Conservation (phyloP, 2,888 invertebrate genomes). For the Pycnomerus fuliginosus region DNA sequence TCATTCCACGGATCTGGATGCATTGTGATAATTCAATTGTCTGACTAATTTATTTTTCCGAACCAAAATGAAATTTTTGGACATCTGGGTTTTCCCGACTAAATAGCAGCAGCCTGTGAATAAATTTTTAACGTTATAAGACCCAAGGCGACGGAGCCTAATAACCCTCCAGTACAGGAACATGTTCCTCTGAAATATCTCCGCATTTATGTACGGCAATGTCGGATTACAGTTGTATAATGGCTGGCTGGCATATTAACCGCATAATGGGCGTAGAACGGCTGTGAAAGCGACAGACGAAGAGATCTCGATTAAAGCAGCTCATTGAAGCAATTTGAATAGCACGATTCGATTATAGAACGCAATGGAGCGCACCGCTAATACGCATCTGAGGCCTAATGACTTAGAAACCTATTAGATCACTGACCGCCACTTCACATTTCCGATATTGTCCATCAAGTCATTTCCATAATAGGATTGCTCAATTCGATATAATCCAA, state of each 20-base stretch:
- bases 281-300: conserved; percentile 21
- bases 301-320: conserved; percentile 25
- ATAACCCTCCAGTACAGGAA: neutral
- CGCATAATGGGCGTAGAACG: conserved; percentile 16
- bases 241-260: conserved; percentile 16
- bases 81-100: too few species aligned
- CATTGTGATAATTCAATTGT: too few species aligned
- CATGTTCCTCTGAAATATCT: neutral
- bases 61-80: too few species aligned
- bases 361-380: conserved; percentile 28
- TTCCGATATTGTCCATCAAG: conserved; percentile 17
- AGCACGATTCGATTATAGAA: conserved; percentile 27
- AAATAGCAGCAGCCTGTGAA: too few species aligned
- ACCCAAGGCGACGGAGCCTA: too few species aligned
- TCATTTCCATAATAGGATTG: conserved; percentile 17
- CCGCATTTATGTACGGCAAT: conserved; percentile 1
- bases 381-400: conserved; percentile 37
- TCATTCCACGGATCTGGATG: too few species aligned
- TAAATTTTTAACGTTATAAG: too few species aligned
- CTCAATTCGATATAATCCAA: neutral
- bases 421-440: conserved; percentile 25
- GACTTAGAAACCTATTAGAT: conserved; percentile 35
- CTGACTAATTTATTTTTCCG: too few species aligned
- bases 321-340: conserved; percentile 29
- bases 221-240: conserved; percentile 3